Evolutionary conservation across 2,888 invertebrate genomes (phyloP).

Genomic region (Drosophila merina): DNA sequence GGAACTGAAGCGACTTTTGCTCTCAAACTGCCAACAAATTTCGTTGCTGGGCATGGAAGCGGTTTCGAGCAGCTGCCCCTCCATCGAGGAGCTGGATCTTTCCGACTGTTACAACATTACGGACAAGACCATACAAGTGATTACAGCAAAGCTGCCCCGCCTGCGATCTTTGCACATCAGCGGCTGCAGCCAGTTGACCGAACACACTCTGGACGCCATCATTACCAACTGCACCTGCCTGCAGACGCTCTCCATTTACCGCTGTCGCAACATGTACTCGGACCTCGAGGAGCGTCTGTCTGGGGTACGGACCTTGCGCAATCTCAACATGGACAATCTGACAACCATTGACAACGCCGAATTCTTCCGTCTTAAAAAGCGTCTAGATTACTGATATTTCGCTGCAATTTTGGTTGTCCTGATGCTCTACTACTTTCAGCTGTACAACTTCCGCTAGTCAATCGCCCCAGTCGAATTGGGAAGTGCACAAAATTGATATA

Average conservation of each 20-base stretch:
- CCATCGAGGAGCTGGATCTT: constrained; percentile 88
- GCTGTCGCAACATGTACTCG: constrained; percentile 82
- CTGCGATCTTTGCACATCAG: constrained; percentile 82
- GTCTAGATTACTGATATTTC: constrained; percentile 83
- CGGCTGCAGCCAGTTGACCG: constrained; percentile 85
- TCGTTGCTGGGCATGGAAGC: constrained; percentile 87
- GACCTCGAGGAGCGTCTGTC: constrained; percentile 82
- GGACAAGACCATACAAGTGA: constrained; percentile 86
- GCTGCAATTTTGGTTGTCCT: constrained; percentile 81
- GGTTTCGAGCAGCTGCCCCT: constrained; percentile 88
- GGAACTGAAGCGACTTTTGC: constrained; percentile 86
- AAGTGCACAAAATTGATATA: background rate
- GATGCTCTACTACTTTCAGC: constrained; percentile 82
- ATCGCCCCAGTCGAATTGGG: constrained; percentile 5
- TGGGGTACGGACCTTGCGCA: constrained; percentile 75
- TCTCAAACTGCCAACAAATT: constrained; percentile 89
- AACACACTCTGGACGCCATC: constrained; percentile 85
- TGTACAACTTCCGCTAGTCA: constrained; percentile 81
- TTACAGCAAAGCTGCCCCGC: constrained; percentile 84
- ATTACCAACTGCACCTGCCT: constrained; percentile 84
- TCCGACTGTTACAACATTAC: constrained; percentile 88
- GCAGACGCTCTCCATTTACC: constrained; percentile 80
- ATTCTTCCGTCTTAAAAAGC: constrained; percentile 80
- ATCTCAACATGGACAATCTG: constrained; percentile 79
- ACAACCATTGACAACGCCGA: constrained; percentile 80